Base-by-base conservation (phyloP, 2,888 invertebrate genomes). In the Allolobophora icterica region DNA sequence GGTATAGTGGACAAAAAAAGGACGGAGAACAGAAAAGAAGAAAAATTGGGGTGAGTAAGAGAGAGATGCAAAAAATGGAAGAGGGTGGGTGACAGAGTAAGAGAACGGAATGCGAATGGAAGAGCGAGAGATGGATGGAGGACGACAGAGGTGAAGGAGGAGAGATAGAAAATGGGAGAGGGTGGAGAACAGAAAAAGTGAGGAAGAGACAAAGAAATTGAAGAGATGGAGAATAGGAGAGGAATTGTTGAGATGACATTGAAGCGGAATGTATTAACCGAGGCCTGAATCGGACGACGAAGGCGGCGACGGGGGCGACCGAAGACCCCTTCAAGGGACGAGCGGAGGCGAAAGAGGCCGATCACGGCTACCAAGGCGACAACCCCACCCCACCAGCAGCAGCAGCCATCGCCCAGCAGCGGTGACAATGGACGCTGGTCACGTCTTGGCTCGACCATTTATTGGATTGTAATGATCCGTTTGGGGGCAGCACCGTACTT, bases 381-480 rank as follows among this genome's bases (percentile, higher is more conserved):
- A 71, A 30, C 30, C 71, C 71, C 8, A 1, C 71, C 6, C 71
- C 71, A 8, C 30, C 30, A 71, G 30, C 11, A 71, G 30, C 30
- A 52, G 4, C 0, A 71, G 30, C 8, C 4, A 24, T 1, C 52
- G 24, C 2, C 24, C 24, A 52, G 52, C 52, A 13, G 5, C 24
- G 71, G 71, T n/a, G 71, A 71, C 34, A 24, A 87, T 34, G 38
- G 35, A 87, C 38, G 34, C 87, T 19, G 87, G 38, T 38, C 87
- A 87, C 87, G 87, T 87, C 87, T 87, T 87, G 24, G 87, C 35
- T 87, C 87, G 87, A 87, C 87, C 87, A 38, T 87, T 35, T 87
- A 87, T 38, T 87, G 35, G 87, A 87, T 38, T 87, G 35, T 87
- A 87, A 87, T 38, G 87, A 87, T 87, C 35, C 87, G 87, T 87